Base-by-base conservation (phyloP, 1,140 invertebrate species). In the Saccostrea glomerata region DNA sequence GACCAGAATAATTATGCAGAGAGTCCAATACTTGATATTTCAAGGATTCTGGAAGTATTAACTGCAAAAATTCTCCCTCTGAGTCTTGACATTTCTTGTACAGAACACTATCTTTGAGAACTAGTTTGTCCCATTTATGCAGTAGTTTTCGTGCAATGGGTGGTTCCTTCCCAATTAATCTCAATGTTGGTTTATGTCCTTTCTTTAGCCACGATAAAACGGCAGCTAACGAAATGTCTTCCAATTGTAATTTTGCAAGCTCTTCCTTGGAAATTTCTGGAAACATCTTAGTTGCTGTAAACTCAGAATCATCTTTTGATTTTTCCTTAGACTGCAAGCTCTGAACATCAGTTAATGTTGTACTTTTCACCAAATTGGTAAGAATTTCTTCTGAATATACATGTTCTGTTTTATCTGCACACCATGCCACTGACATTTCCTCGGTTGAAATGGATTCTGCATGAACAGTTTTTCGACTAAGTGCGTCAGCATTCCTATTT, bases 1-100 rank as follows among this genome's bases (percentile, higher is more conserved):
- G 87, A 73, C 87, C 89, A 0, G 86, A 54, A 60, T n/a, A n/a
- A 82, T 90, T 87, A 83, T 88, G 82, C 20, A 90, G 23, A 2
- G 30, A 86, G 15, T 84, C 70, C 25, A 90, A 60, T 23, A 87
- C 40, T 60, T 40, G 17, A 25, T 56, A 47, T 84, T 84, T 87
- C 86, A 87, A 36, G 11, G 55, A 36, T 58, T 87, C 73, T 40
- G 87, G 84, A 23, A 63, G 12, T 23, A 88, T 13, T 47, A 88
- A 66, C 56, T 82, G 63, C 13, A 66, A 66, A 25, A 70, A 70
- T 7, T 36, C 25, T 7, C 85, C 85, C 20, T 86, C 58, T 17
- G 63, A 40, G 54, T 86, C 66, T 30, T 47, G 36, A 54, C 36
- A 30, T 66, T 40, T 73, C 12, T 70, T 17, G 17, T 58, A 17